Evolutionary conservation across 1,140 invertebrate species (phyloP).

Genomic region (Vanessa tameamea): DNA sequence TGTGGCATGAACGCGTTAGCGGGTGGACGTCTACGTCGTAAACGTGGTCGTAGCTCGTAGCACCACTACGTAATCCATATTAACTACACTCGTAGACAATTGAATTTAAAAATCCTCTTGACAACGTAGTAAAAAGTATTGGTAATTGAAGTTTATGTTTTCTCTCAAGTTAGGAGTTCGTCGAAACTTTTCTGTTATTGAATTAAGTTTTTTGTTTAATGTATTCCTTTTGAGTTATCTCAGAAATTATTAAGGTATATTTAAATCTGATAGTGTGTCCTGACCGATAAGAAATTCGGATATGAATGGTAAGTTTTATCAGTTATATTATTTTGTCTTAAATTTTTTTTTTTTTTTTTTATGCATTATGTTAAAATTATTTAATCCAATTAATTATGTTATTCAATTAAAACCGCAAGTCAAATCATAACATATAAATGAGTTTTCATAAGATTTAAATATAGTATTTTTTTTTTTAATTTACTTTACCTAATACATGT

Average conservation of each 20-base stretch:
- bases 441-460: background rate
- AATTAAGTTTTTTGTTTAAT: constrained; percentile 10
- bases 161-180: constrained; percentile 10
- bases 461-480: background rate
- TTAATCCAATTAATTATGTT: too few species aligned
- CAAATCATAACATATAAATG: background rate
- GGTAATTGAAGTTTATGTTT: constrained; percentile 18
- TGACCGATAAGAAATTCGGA: background rate
- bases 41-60: constrained; percentile 35
- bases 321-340: background rate
- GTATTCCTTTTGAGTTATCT: background rate
- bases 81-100: constrained; percentile 27
- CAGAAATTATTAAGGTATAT: background rate
- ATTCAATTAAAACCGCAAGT: too few species aligned
- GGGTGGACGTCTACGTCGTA: constrained; percentile 58
- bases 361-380: too few species aligned
- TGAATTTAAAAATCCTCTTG: constrained; percentile 31
- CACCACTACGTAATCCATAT: constrained; percentile 36
- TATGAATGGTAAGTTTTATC: constrained; percentile 2
- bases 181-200: background rate
- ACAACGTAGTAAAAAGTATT: constrained; percentile 17
- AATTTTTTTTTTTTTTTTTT: background rate
- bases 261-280: background rate
- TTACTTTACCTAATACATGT: background rate
- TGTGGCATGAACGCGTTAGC: constrained; percentile 47